Evolutionary conservation across 1,140 invertebrate genomes (phyloP), one percentile per base, ranked within the genome.

Genomic region (Planococcus citri): DNA sequence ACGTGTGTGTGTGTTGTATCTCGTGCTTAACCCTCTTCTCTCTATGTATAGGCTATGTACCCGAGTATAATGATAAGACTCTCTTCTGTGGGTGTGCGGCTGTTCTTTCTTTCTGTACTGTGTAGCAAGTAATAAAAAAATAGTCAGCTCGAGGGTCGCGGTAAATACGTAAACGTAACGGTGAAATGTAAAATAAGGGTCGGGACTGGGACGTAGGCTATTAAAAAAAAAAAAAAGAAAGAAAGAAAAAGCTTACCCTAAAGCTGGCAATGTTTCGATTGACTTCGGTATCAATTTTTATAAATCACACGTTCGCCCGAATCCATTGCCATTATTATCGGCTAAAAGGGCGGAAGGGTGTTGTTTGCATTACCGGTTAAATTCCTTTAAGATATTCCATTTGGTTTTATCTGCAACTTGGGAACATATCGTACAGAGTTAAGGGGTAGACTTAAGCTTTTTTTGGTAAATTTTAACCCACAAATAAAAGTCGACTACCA

Each of bases 311-410:
- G 60, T 64, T 64, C 60, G 60, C 60, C 60, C 60, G 60, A 64
- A 64, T 64, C 60, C 60, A 64, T 64, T 27, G 60, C 60, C 60
- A 25, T 64, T 64, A 64, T 64, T 64, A 64, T 64, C 60, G 60
- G 60, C 60, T 64, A 64, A 64, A 64, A 64, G 60, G 25, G 60
- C 60, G 60, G 60, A 64, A 64, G 60, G 60, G 60, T 64, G 60
- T 64, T 64, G 60, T 64, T 64, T 64, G 60, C 60, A 64, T 64
- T 64, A 64, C 60, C 60, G 60, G 60, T 64, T 64, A 64, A 64
- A 64, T 64, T 64, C 60, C 60, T 64, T 64, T 64, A 64, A 64
- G 60, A 64, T 64, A 64, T 64, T 64, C 60, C 60, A 64, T 64
- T 64, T 64, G 60, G 60, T 64, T 64, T 64, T 64, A 64, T 64